Base-by-base conservation (phyloP, 2,113 vertebrate genomes). In the Progne subis region DNA sequence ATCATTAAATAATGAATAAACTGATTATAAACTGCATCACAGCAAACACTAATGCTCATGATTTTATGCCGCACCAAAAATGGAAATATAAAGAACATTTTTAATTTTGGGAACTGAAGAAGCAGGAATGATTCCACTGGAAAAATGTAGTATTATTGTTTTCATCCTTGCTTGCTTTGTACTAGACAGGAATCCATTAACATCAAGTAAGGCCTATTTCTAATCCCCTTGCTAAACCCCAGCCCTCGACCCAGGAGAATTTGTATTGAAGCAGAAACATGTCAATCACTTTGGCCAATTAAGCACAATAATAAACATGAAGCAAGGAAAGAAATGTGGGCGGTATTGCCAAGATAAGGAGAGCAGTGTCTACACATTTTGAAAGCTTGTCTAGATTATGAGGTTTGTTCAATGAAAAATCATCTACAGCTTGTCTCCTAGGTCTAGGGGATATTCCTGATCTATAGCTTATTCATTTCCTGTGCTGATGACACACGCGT, bases 221-320 rank as follows among this genome's bases (percentile, higher is more conserved):
- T 95, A 94, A 93, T 91, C 79, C 69, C 13, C 55, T 90, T 71
- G 34, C 82, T 92, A 75, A 85, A 6, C 59, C 75, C 20, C 56
- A 76, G 1, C 64, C 15, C 26, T 82, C 6, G 1, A 29, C 32
- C 31, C 90, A 47, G 89, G 87, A 93, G 85, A 94, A 50, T 44
- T 81, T 74, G 28, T 83, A 41, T 44, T 89, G 90, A 95, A 86
- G 56, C 37, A 86, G 55, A 96, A 93, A 91, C 50, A 37, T 56
- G 93, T 61, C 72, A 96, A 46, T 83, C 76, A 92, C 46, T 95
- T 96, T 88, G 72, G 44, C 52, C 69, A 78, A 95, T 89, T 95
- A 95, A 81, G 29, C 44, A 75, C 55, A 94, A n/a, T 69, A 60
- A 94, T 75, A 87, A 92, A 97, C 87, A 87, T 17, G 64, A 94